These are phyloP conservation scores for Pangasianodon hypophthalmus DNA, from an alignment of 2,113 vertebrate species.

Conservation along the genomic window DNA sequence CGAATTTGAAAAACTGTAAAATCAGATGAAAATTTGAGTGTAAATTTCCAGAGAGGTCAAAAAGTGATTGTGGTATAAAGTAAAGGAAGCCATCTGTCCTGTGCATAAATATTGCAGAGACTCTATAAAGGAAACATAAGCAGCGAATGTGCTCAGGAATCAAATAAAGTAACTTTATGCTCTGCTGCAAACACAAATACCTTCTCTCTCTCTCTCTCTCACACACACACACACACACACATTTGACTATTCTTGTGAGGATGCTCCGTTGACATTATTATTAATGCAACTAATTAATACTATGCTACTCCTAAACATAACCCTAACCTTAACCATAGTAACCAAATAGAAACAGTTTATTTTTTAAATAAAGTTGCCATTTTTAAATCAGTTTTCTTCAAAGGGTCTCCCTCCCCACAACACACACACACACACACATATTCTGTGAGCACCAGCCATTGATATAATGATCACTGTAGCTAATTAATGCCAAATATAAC, in stretches of 20 bases:
- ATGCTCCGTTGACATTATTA: neutral
- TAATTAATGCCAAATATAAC: no score
- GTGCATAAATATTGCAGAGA: constrained; percentile 54
- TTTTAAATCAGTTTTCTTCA: no score
- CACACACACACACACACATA: neutral
- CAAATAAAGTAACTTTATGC: constrained; percentile 55
- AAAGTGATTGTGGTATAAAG: constrained; percentile 43
- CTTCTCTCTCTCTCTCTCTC: neutral
- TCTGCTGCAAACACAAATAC: constrained; percentile 35
- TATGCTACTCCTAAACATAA: neutral
- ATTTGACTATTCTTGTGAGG: neutral
- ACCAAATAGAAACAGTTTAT: no score
- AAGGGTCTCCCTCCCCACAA: no score
- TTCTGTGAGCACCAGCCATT: no score
- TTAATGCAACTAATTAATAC: neutral
- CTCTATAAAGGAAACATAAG: constrained; percentile 55
- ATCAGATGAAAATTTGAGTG: neutral
- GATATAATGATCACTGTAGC: no score
- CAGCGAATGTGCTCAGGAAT: constrained; percentile 49
- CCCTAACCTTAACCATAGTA: no score
- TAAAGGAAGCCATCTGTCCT: constrained; percentile 48
- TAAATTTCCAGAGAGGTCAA: neutral
- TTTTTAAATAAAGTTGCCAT: neutral
- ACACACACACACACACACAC: neutral
- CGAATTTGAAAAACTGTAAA: neutral